Conservation (phyloP, 2,113 vertebrate species). For the Tetrao urogallus region DNA sequence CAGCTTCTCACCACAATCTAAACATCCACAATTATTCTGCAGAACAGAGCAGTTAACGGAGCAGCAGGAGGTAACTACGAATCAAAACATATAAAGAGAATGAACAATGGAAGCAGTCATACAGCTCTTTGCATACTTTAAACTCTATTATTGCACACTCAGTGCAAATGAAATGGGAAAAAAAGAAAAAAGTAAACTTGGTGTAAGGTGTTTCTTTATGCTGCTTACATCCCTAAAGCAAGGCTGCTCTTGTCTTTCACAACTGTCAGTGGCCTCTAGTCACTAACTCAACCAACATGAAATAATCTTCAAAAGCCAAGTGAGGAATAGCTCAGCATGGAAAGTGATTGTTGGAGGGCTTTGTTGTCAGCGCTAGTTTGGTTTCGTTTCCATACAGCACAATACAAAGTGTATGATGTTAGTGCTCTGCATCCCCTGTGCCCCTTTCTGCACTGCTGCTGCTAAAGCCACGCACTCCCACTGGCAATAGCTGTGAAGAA, state of each 20-base stretch:
- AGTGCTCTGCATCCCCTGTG: not conserved
- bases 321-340: not conserved
- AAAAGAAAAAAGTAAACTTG: not conserved
- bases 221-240: not conserved
- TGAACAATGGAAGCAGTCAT: not conserved
- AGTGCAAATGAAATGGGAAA: not conserved
- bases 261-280: not conserved
- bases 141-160: not conserved
- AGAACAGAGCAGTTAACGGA: not conserved
- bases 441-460: conserved; percentile 1
- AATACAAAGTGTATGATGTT: not conserved
- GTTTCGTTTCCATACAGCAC: not conserved
- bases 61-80: not conserved
- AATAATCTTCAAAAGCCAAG: not conserved
- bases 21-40: not conserved
- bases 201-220: not conserved
- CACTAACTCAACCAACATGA: conserved; percentile 10
- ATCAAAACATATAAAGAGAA: not conserved
- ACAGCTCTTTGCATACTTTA: not conserved
- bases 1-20: not conserved
- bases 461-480: not conserved
- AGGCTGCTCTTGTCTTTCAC: not conserved
- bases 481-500: not conserved
- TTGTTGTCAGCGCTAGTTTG: not conserved
- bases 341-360: not conserved